Evolutionary conservation across 37 sponge, comb jelly and placozoan species (phyloP), one percentile per base, ranked within the genome.

Genomic region (Ianthella basta): DNA sequence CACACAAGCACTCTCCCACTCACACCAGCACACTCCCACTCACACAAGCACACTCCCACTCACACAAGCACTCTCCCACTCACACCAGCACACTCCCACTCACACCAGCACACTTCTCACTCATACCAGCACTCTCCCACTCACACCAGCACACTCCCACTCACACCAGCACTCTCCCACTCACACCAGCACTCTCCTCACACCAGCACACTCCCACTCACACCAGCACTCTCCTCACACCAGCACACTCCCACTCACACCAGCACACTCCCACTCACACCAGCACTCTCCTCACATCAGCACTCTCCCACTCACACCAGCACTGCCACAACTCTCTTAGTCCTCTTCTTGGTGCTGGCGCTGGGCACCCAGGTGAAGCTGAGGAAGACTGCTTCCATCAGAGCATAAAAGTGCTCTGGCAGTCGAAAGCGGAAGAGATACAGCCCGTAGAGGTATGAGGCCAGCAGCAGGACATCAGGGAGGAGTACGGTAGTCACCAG

Each of bases 401-500:
- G 50, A 39, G 44, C 1, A 53, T 75, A 44, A 23, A 36, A 44
- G 54, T 75, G 78, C 33, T 75, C 78, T 15, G 78, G 54, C 20
- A 75, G 78, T 0, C 37, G 21, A 24, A 75, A 53, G 1, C 78
- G 78, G 80, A 95, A 90, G 25, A 95, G 61, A 80, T 90, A 95
- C 69, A 92, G 72, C 21, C 93, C 89, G 63, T 88, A 89, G 35
- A 87, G 23, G 56, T 90, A 95, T 30, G 93, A 70, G 10, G 55
- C 60, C 37, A 92, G 20, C 6, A 92, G 84, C 56, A 95, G 88
- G 0, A 90, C 0, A 81, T 92, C 93, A 0, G 92, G 92, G 33
- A 95, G 38, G n/a, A 92, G 18, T 30, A 83, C 83, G 38, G 86
- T 67, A 0, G 89, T 90, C 80, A 95, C 24, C 18, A 50, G 23